Base-by-base conservation (phyloP, 2,113 vertebrate species). In the Cyanocitta stelleri region DNA sequence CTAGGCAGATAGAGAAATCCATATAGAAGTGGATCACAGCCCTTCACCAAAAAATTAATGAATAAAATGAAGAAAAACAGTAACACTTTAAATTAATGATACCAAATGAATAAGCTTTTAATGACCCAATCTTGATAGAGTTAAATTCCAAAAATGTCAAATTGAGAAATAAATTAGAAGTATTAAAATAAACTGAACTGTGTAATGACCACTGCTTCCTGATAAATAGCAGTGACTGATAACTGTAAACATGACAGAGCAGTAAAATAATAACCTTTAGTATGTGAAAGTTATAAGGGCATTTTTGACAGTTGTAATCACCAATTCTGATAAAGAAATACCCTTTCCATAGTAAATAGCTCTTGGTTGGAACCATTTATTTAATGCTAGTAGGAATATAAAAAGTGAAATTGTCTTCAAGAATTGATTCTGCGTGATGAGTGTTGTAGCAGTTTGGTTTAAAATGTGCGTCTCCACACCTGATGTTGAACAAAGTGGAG, bases 181-280 rank as follows among this genome's bases (percentile, higher is more conserved):
- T 37, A 85, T 46, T 76, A 56, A 95, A 85, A 93, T 77, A 89
- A 94, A 56, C 52, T 24, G 59, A 91, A 64, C 61, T 78, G 35
- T 43, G 29, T 62, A 90, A 94, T 73, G 85, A 84, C 61, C 54
- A 59, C 51, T 58, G 14, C 44, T 80, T 75, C 54, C 29, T 71
- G 63, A 86, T 26, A 95, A 84, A 91, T 7, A 75, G 48, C 66
- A 69, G 35, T 11, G 71, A 39, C n/a, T 54, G 51, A 22, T 67
- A 91, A 71, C 52, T 1, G 0, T 64, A 92, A 96, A 93, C 46
- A 79, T 79, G 69, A 87, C 52, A 75, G 12, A 95, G 74, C n/a
- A 86, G 72, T 88, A 85, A 96, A 93, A 91, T 77, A 95, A 95
- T 29, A 88, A 90, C 66, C 52, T 80, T 51, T 63, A 80, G 69